phyloP scores from a whole-genome alignment of 2,888 invertebrate genomes.

The Heliconius cydno region DNA sequence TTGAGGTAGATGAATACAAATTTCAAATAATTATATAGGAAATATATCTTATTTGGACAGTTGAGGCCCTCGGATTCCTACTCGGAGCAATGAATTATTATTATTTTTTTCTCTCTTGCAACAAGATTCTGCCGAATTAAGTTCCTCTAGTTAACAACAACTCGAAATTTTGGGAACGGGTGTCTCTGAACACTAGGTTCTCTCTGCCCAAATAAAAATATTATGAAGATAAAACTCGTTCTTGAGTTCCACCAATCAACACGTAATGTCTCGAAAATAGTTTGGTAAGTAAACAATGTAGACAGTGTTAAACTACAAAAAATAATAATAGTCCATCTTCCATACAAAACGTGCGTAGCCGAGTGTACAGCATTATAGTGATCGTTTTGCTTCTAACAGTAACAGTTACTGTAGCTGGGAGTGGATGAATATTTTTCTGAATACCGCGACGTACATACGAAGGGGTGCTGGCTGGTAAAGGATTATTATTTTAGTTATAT shows the following conservation, averaged over 20 bases:
- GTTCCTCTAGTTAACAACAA: too few species aligned
- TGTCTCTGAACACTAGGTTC: too few species aligned
- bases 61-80: too few species aligned
- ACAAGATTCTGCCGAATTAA: too few species aligned
- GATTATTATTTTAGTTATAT: background rate
- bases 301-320: background rate
- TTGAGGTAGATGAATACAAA: too few species aligned
- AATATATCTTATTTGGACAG: too few species aligned
- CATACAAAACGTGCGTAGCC: slow-evolving; percentile 37
- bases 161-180: too few species aligned
- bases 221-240: too few species aligned
- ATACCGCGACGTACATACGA: slow-evolving; percentile 62
- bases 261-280: background rate
- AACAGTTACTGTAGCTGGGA: slow-evolving; percentile 56
- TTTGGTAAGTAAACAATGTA: background rate
- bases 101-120: too few species aligned
- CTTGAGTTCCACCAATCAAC: background rate
- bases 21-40: too few species aligned
- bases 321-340: background rate
- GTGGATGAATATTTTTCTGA: slow-evolving; percentile 76
- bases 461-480: slow-evolving; percentile 11
- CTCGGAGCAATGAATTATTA: too few species aligned
- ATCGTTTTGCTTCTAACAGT: slow-evolving; percentile 67
- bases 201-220: too few species aligned
- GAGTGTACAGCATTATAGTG: slow-evolving; percentile 60